Percentiles rank a stretch among this genome's conserved stretches.
phyloP scores from a whole-genome alignment of 2,797 vertebrate species.

The Centropyge bicolor region DNA sequence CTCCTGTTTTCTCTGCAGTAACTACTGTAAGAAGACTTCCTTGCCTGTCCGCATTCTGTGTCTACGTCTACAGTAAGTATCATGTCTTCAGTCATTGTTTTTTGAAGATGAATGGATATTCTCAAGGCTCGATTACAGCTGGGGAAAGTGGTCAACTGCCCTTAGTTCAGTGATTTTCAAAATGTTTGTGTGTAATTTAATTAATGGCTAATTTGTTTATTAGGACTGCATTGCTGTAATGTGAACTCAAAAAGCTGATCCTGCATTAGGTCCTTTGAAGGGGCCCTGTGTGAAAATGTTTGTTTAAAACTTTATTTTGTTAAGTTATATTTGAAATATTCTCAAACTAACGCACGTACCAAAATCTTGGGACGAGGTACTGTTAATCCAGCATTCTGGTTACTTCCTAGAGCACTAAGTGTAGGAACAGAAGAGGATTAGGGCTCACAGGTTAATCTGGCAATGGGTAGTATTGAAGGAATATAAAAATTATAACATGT shows the following conservation, averaged over 20 bases:
- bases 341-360: neutral
- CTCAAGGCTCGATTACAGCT: neutral
- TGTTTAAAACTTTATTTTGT: too few relatives aligned
- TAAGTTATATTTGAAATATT: neutral
- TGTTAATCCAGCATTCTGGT: neutral
- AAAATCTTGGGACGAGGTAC: neutral
- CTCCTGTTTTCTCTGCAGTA: constrained; percentile 70
- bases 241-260: neutral
- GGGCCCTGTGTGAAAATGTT: too few relatives aligned
- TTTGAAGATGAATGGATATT: neutral
- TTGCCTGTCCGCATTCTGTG: constrained; percentile 86
- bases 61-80: constrained; percentile 87
- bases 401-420: neutral
- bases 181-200: neutral
- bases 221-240: neutral
- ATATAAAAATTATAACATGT: too few relatives aligned
- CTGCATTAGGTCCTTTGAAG: neutral
- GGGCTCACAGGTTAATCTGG: too few relatives aligned
- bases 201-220: too few relatives aligned
- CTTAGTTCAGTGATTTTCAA: neutral
- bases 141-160: neutral
- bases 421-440: too few relatives aligned
- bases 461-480: too few relatives aligned
- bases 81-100: neutral
- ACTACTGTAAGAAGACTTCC: constrained; percentile 81